Percentiles rank a stretch among this genome's conserved stretches.
Evolutionary conservation across 2,888 invertebrate genomes (phyloP).

Genomic region (Thecophora atra): DNA sequence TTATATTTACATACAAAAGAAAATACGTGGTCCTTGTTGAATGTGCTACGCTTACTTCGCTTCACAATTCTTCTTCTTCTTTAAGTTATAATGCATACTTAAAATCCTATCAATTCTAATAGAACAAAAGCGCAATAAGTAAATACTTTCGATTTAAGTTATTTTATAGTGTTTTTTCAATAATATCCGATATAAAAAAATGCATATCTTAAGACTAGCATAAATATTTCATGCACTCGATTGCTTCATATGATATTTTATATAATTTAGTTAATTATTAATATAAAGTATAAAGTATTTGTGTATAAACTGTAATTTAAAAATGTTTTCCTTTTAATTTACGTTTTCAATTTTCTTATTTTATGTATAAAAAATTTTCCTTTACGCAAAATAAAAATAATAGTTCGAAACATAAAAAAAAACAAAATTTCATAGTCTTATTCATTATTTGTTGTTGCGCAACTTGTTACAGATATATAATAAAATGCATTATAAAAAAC

Average conservation of each 20-base stretch:
- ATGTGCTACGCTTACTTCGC: no score
- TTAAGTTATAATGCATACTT: constrained; percentile 10
- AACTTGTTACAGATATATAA: not conserved
- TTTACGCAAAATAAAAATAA: not conserved
- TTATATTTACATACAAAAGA: no score
- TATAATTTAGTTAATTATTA: no score
- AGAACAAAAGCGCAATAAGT: not conserved
- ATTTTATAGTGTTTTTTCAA: no score
- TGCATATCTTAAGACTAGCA: constrained; percentile 13
- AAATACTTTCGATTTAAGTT: no score
- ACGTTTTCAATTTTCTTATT: constrained; percentile 14
- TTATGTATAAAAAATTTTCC: not conserved
- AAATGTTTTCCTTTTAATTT: no score
- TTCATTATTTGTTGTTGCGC: not conserved
- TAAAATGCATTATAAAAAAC: not conserved
- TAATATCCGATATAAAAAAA: constrained; percentile 9
- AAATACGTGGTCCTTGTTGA: not conserved
- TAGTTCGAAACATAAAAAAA: not conserved
- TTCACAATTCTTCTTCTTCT: not conserved
- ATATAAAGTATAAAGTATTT: no score
- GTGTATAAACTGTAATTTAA: no score
- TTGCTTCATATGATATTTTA: not conserved
- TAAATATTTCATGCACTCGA: not conserved
- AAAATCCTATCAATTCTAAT: constrained; percentile 5
- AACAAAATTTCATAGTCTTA: not conserved